Conservation (phyloP, 2,888 invertebrate species). For the Cacoxenus indagator region DNA sequence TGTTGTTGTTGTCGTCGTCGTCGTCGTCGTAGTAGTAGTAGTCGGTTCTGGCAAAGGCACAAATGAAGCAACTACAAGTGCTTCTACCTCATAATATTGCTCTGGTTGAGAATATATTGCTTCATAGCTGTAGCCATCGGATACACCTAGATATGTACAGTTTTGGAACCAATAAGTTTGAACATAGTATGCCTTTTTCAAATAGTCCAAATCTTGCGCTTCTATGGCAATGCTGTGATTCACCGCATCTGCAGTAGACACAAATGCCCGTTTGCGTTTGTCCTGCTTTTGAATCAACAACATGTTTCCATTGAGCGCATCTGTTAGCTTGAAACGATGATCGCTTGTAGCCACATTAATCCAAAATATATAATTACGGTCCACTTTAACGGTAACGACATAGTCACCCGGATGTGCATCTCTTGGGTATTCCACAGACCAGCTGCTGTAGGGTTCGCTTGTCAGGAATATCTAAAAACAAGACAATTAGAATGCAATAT, state of each 20-base stretch:
- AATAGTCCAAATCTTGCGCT: constrained; percentile 75
- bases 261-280: constrained; percentile 74
- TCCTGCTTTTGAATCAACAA: constrained; percentile 76
- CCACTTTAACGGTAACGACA: constrained; percentile 73
- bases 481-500: too few species aligned
- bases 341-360: constrained; percentile 68
- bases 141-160: constrained; percentile 79
- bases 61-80: constrained; percentile 80
- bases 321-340: constrained; percentile 71
- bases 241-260: constrained; percentile 76
- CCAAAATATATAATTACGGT: constrained; percentile 61
- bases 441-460: constrained; percentile 74
- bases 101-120: constrained; percentile 78
- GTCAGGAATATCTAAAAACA: constrained; percentile 68
- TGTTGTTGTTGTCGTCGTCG: constrained; percentile 73
- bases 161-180: constrained; percentile 85
- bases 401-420: constrained; percentile 74
- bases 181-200: constrained; percentile 74
- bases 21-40: constrained; percentile 69
- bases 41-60: constrained; percentile 73
- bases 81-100: constrained; percentile 77
- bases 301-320: constrained; percentile 78
- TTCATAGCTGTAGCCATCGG: constrained; percentile 75
- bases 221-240: constrained; percentile 75
- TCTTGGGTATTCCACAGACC: constrained; percentile 76